Conservation (phyloP, 2,113 vertebrate genomes). For the Dasyprocta punctata region DNA sequence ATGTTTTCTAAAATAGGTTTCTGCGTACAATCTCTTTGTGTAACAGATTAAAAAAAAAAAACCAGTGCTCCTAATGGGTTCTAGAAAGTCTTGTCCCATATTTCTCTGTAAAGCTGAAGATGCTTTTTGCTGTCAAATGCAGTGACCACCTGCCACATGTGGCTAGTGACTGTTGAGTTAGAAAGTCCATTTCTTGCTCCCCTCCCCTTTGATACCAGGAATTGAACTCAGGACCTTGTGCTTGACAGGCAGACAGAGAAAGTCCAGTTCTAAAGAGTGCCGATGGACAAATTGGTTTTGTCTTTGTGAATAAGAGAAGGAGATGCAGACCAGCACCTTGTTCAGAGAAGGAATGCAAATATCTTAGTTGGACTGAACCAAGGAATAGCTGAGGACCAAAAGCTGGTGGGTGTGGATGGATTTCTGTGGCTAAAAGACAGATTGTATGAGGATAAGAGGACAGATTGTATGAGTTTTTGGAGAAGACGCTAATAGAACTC, state of each 20-base stretch:
- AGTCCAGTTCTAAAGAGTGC: background rate
- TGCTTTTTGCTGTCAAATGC: background rate
- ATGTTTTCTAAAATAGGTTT: background rate
- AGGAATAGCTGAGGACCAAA: background rate
- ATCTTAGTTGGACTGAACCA: background rate
- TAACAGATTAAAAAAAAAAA: background rate
- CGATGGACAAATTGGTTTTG: background rate
- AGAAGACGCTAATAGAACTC: no score
- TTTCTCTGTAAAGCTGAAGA: background rate
- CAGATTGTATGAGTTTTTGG: background rate
- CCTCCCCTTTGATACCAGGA: no score
- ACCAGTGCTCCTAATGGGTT: background rate
- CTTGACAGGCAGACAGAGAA: no score
- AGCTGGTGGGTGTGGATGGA: background rate
- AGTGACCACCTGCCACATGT: no score
- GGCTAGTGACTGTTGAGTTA: background rate
- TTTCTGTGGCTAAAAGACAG: background rate
- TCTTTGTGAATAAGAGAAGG: background rate
- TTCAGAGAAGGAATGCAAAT: background rate
- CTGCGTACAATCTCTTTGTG: background rate
- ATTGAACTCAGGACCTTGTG: no score
- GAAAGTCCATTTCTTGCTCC: background rate
- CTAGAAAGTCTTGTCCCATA: background rate
- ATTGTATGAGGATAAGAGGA: background rate
- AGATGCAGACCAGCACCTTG: background rate